Evolutionary conservation across 2,113 vertebrate genomes (phyloP).

Genomic region (Myocastor coypus): DNA sequence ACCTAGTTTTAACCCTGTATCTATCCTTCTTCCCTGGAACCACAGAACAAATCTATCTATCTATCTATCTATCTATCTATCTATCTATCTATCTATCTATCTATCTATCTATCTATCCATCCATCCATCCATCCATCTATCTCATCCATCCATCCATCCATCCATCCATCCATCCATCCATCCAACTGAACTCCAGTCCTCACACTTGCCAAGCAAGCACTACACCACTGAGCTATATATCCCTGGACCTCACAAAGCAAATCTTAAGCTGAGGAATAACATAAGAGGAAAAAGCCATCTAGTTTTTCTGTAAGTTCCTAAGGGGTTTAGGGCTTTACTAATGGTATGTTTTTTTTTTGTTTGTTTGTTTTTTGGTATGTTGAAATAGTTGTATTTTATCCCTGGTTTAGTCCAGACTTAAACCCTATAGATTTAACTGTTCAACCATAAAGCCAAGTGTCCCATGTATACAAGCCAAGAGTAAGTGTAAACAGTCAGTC

Average conservation of each 20-base stretch:
- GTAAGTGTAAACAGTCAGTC: not conserved
- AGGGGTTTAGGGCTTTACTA: not conserved
- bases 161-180: too few relatives aligned
- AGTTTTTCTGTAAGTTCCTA: not conserved
- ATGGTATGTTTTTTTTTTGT: not conserved
- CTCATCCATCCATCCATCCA: too few relatives aligned
- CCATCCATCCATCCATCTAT: too few relatives aligned
- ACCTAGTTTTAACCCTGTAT: constrained; percentile 13
- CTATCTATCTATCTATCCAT: too few relatives aligned
- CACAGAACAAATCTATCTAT: not conserved
- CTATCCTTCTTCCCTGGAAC: not conserved
- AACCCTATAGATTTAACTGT: not conserved
- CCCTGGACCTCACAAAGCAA: not conserved
- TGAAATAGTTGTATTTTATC: not conserved
- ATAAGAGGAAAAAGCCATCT: not conserved
- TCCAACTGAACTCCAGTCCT: too few relatives aligned
- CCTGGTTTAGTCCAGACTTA: constrained; percentile 6
- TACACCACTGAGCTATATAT: too few relatives aligned
- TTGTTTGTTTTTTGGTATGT: too few relatives aligned
- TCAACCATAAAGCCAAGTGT: constrained; percentile 21
- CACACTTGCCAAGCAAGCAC: too few relatives aligned
- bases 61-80: too few relatives aligned
- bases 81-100: too few relatives aligned
- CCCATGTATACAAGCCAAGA: not conserved
- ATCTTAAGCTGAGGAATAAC: constrained; percentile 1